A percentile compares a stretch with the other conserved stretches of the same genome.
Conservation (phyloP, 2,797 vertebrate species). For the Ptychadena robeensis region DNA sequence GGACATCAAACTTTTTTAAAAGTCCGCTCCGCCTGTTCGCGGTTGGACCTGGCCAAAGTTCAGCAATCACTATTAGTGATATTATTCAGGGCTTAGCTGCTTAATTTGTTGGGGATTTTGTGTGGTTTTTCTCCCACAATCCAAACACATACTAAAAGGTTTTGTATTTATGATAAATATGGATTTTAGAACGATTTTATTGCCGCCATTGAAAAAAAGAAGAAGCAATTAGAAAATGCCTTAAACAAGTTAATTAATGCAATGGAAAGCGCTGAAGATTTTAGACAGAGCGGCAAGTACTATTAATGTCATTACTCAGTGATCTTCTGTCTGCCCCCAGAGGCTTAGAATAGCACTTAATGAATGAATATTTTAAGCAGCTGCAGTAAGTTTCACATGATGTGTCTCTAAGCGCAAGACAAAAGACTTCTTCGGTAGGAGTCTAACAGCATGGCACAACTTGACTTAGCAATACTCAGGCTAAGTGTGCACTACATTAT, state of each 20-base stretch:
- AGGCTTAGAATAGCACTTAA: slow-evolving; percentile 53
- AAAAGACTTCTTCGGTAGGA: no score
- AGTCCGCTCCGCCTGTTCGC: no score
- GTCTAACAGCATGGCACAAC: no score
- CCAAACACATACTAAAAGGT: background rate
- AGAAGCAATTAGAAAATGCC: slow-evolving; percentile 40
- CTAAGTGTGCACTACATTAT: no score
- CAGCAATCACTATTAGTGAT: no score
- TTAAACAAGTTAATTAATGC: slow-evolving; percentile 39
- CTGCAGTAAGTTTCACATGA: slow-evolving; percentile 25
- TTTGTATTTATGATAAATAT: background rate
- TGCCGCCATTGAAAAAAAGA: background rate
- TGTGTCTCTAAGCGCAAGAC: background rate
- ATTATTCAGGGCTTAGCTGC: no score
- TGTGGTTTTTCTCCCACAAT: no score
- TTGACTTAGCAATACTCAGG: no score
- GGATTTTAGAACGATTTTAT: no score
- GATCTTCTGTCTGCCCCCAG: slow-evolving; percentile 41
- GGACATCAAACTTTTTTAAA: no score
- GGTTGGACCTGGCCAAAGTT: no score
- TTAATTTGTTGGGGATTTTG: no score
- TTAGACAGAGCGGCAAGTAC: slow-evolving; percentile 28
- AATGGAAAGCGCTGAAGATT: slow-evolving; percentile 13
- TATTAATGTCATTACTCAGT: slow-evolving; percentile 56
- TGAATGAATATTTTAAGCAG: slow-evolving; percentile 52